Percentiles rank a stretch among this genome's conserved stretches.
phyloP scores from a whole-genome alignment of 2,797 vertebrate genomes.

The Smutsia temminckii region DNA sequence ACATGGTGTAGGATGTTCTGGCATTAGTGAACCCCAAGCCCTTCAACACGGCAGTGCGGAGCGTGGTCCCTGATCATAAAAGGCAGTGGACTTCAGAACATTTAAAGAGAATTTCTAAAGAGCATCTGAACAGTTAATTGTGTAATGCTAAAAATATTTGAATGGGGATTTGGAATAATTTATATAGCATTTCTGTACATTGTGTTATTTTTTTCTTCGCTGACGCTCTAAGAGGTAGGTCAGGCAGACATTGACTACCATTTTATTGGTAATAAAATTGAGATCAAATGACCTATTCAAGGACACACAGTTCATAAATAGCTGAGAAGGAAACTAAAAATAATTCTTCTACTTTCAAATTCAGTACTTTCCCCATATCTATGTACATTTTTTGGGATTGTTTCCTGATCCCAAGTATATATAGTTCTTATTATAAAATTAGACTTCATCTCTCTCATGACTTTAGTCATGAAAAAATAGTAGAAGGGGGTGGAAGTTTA shows the following conservation, averaged over 20 bases:
- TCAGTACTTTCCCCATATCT: neutral
- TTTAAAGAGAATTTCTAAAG: neutral
- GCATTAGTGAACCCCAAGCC: neutral
- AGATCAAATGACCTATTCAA: neutral
- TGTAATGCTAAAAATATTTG: neutral
- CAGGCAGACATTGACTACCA: neutral
- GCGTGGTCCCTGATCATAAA: neutral
- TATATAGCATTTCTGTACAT: neutral
- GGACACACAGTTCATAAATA: neutral
- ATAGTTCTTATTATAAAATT: neutral
- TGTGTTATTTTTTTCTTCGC: neutral
- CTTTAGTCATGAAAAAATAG: neutral
- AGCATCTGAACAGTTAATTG: neutral
- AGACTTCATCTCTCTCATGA: neutral
- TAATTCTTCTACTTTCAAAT: constrained; percentile 5
- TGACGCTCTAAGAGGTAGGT: neutral
- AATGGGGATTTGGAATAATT: neutral
- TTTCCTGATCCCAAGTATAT: neutral
- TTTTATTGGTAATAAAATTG: neutral
- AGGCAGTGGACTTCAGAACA: neutral
- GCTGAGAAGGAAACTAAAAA: neutral
- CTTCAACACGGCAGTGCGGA: neutral
- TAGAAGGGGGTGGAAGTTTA: neutral
- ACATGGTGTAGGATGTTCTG: neutral
- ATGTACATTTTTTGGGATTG: neutral